Percentiles rank a stretch among this genome's conserved stretches.
Conservation (phyloP, 2,113 vertebrate species). For the Aldabrachelys gigantea region DNA sequence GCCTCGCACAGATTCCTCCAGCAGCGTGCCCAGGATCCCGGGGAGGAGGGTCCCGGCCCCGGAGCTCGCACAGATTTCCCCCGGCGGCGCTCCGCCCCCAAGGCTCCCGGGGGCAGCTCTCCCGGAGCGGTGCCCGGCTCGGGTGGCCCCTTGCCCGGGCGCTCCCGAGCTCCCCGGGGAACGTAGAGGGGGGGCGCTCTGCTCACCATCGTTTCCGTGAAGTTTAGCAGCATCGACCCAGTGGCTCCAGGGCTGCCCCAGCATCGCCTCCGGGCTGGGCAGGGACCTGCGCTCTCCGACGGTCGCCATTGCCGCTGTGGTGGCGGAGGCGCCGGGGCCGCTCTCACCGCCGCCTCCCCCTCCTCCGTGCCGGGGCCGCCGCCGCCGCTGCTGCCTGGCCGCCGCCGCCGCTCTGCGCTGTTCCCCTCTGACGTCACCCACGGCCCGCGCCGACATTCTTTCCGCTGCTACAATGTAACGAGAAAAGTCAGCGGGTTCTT, state of each 20-base stretch:
- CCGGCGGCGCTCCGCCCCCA: neutral
- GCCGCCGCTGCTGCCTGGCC: slow-evolving; percentile 83
- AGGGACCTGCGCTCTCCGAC: slow-evolving; percentile 93
- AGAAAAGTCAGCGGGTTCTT: slow-evolving; percentile 78
- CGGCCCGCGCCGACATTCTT: slow-evolving; percentile 99
- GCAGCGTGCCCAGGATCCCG: too few relatives aligned
- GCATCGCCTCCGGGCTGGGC: slow-evolving; percentile 95
- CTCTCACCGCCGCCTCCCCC: slow-evolving; percentile 61
- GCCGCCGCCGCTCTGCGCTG: slow-evolving; percentile 92
- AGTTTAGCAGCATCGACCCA: slow-evolving; percentile 96
- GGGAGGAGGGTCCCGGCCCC: too few relatives aligned
- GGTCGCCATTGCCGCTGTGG: slow-evolving; percentile 92
- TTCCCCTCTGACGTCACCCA: slow-evolving; percentile 97
- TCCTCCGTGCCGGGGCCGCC: slow-evolving; percentile 82
- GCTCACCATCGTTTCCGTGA: slow-evolving; percentile 95
- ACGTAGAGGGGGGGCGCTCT: neutral
- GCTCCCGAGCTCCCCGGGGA: neutral
- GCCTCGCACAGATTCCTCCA: neutral
- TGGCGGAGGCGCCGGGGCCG: slow-evolving; percentile 68
- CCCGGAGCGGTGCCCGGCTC: neutral
- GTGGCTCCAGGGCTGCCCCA: slow-evolving; percentile 96
- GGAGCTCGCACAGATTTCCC: neutral
- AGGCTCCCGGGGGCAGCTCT: neutral
- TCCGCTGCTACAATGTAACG: slow-evolving; percentile 97
- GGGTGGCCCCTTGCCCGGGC: neutral